Percentiles rank a stretch among this genome's conserved stretches.
Evolutionary conservation across 2,113 vertebrate species (phyloP).

Genomic region (Prinia subflava): DNA sequence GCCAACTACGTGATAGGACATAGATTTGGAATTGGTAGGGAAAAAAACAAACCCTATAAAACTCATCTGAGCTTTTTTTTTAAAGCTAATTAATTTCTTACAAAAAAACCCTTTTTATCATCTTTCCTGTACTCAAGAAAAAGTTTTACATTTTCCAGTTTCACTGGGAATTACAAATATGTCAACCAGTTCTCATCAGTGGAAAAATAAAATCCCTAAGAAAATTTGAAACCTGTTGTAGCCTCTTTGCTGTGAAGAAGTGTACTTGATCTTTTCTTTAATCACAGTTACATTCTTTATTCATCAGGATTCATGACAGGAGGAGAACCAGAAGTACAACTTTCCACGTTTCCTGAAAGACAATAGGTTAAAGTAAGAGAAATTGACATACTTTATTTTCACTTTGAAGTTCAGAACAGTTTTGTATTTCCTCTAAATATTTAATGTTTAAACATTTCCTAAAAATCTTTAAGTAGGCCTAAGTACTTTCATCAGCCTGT

Average conservation of each 20-base stretch:
- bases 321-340: not conserved
- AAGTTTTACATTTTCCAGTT: not conserved
- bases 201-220: not conserved
- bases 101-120: not conserved
- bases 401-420: not conserved
- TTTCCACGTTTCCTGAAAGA: slow-evolving; percentile 67
- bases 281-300: slow-evolving; percentile 5
- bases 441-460: no score
- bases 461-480: not conserved
- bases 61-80: not conserved
- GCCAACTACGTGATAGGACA: not conserved
- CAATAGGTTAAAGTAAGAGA: not conserved
- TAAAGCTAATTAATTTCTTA: not conserved
- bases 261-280: not conserved
- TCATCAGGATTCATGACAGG: not conserved
- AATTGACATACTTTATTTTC: not conserved
- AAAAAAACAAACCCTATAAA: not conserved
- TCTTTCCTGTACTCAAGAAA: not conserved
- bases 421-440: not conserved
- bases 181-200: not conserved
- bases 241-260: not conserved
- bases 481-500: not conserved
- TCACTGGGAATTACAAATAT: not conserved
- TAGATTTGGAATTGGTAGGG: not conserved
- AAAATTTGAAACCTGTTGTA: not conserved